A percentile compares a stretch with the other conserved stretches of the same genome.
phyloP scores from a whole-genome alignment of 2,113 vertebrate genomes.

The Petroica traversi region DNA sequence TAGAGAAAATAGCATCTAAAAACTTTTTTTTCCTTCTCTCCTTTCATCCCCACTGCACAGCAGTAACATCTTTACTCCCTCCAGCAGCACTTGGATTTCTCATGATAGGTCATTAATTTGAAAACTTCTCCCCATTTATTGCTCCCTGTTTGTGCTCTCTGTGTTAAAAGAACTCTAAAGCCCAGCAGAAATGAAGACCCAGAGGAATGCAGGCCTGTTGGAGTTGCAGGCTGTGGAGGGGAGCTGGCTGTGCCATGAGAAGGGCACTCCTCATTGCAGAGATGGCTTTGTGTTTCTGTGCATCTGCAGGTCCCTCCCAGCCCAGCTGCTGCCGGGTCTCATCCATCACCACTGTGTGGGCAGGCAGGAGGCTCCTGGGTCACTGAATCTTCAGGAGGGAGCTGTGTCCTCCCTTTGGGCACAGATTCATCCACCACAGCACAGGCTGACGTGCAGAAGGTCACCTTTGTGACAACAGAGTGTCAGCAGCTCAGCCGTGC shows the following conservation, averaged over 20 bases:
- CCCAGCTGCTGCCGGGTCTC: not conserved
- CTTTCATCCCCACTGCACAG: not conserved
- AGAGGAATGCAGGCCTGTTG: not conserved
- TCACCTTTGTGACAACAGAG: not conserved
- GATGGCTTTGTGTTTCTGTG: not conserved
- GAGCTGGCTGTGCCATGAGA: not conserved
- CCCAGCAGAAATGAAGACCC: not conserved
- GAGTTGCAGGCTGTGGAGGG: not conserved
- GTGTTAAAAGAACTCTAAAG: not conserved
- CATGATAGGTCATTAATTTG: not conserved
- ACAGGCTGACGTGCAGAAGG: not conserved
- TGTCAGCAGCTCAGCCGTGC: not conserved
- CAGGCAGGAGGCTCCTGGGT: not conserved
- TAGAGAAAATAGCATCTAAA: not conserved
- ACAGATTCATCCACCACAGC: not conserved
- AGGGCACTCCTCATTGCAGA: not conserved
- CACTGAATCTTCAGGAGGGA: not conserved
- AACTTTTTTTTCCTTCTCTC: not conserved
- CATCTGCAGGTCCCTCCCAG: not conserved
- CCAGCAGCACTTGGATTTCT: not conserved
- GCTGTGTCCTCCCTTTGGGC: not conserved
- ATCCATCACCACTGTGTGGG: not conserved
- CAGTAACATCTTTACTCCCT: not conserved
- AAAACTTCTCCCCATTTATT: not conserved
- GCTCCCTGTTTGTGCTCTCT: not conserved